Base-by-base conservation (phyloP, 2,113 vertebrate species). In the Hippoglossus stenolepis region DNA sequence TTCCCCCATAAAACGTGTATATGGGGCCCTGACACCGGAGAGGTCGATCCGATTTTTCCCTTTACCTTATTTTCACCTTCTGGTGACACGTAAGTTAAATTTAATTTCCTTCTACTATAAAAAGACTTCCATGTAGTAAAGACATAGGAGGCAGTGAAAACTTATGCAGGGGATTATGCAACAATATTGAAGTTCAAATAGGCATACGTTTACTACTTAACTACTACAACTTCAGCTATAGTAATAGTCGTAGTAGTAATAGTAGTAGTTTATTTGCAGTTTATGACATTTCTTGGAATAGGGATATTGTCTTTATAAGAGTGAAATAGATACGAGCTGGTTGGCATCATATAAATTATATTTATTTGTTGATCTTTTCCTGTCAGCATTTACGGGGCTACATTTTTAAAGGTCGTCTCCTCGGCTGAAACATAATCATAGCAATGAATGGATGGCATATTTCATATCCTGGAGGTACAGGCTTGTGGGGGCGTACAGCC, bases 1-100 rank as follows among this genome's bases (percentile, higher is more conserved):
- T 90, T 80, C 79, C 63, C 43, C 85, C 66, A 73, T 91, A 87
- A 93, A 93, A 77, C 21, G 4, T 77, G 64, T 49, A 76, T 60
- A 5, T 82, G 62, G 45, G 8, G 0, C 31, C 28, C 59, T 38
- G 47, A 57, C 57, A 70, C 35, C 47, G 5, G 56, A 85, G 23
- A 80, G 17, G 24, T 38, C 23, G 20, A 26, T 57, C 6, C 7
- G 21, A 3, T 17, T 85, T 68, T 72, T 51, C 2, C 4, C 18
- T 51, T 73, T 23, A 61, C 40, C 21, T 63, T 70, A 14, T 51
- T n/a, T 65, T 81, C n/a, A 63, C 31, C 20, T 63, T 51, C 12
- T 12, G 0, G 45, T 43, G 53, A 15, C 18, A 10, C 11, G 40
- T 12, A 11, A 43, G 40, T 43, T 43, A 18, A 6, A 49, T 17